Conservation (phyloP, 1,140 invertebrate species). For the Trissolcus basalis region DNA sequence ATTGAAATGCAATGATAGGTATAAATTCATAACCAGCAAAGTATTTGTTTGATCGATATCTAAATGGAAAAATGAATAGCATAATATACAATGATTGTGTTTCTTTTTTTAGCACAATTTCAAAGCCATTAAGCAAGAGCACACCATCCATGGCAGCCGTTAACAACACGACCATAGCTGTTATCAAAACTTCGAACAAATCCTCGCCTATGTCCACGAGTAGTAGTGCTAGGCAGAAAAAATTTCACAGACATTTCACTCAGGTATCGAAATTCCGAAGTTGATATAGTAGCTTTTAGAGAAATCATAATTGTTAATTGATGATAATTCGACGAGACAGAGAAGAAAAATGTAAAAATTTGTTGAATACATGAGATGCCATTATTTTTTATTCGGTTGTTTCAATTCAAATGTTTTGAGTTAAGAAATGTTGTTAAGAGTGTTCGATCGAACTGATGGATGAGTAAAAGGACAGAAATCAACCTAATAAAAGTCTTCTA, state of each 20-base stretch:
- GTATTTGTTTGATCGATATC: too few species aligned
- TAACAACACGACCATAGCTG: constrained; percentile 46
- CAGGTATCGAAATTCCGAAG: constrained; percentile 64
- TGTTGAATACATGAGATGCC: too few species aligned
- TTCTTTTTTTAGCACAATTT: constrained; percentile 62
- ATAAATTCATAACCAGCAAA: constrained; percentile 20
- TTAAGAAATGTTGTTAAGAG: too few species aligned
- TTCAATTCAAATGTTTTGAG: too few species aligned
- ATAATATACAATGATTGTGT: not conserved
- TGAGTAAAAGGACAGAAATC: constrained; percentile 55
- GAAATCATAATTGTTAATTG: too few species aligned
- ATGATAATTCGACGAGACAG: too few species aligned
- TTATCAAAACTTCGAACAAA: constrained; percentile 62
- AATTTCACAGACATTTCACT: constrained; percentile 71
- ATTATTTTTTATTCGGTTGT: too few species aligned
- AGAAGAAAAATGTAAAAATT: too few species aligned
- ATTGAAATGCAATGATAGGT: constrained; percentile 71
- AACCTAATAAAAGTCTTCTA: constrained; percentile 65
- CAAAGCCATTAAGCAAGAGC: constrained; percentile 71
- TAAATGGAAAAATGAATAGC: too few species aligned
- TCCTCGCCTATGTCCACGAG: constrained; percentile 66
- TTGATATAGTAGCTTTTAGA: too few species aligned
- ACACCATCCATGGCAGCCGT: constrained; percentile 70
- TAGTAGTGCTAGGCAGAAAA: constrained; percentile 70
- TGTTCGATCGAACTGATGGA: too few species aligned